These are phyloP conservation scores for Dinomys branickii DNA, from an alignment of 2,113 vertebrate genomes.

Conservation along the genomic window DNA sequence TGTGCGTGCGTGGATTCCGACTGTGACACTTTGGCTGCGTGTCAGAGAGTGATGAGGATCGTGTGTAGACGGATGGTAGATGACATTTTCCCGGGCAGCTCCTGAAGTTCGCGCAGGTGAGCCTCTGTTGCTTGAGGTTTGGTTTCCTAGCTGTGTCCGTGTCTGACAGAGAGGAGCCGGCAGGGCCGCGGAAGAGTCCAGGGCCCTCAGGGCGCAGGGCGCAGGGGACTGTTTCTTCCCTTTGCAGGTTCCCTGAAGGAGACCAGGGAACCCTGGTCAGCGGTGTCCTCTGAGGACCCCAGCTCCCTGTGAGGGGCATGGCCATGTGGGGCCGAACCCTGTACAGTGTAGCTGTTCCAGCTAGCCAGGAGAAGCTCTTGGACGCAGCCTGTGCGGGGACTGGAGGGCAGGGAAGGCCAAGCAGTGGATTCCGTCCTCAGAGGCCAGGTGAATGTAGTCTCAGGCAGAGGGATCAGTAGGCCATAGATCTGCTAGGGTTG, in stretches of 20 bases:
- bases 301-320: neutral
- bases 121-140: neutral
- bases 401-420: neutral
- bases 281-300: neutral
- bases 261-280: neutral
- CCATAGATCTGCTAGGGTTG: neutral
- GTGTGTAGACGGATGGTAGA: neutral
- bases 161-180: neutral
- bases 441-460: neutral
- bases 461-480: neutral
- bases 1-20: conserved; percentile 12
- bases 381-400: neutral
- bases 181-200: neutral
- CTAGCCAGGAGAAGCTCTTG: neutral
- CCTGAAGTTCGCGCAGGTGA: conserved; percentile 70
- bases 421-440: neutral
- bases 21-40: conserved; percentile 62
- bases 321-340: neutral
- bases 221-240: neutral
- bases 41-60: conserved; percentile 46
- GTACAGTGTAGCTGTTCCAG: neutral
- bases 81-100: conserved; percentile 56
- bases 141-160: neutral
- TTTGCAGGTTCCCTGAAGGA: neutral
- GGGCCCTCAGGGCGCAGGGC: neutral